These are phyloP conservation scores for Urocynchramus pylzowi DNA, from an alignment of 2,113 vertebrate species.

Conservation along the genomic window DNA sequence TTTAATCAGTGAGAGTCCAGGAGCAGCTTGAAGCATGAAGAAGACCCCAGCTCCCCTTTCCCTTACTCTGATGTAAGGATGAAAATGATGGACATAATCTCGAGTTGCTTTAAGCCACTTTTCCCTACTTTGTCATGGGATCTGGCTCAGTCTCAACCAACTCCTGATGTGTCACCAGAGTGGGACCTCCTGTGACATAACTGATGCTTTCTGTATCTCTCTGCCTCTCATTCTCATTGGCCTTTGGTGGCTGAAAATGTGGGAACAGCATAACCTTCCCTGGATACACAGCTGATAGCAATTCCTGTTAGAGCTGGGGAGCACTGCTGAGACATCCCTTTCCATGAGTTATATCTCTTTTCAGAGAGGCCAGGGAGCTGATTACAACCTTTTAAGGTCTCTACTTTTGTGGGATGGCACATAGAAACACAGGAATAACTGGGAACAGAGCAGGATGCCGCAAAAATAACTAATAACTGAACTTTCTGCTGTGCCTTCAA, in stretches of 20 bases:
- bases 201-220: background rate
- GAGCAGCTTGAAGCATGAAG: background rate
- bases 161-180: background rate
- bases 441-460: background rate
- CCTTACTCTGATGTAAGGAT: background rate
- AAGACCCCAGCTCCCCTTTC: background rate
- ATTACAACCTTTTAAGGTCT: background rate
- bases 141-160: background rate
- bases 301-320: background rate
- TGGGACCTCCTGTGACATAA: background rate
- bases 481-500: background rate
- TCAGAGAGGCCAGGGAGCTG: background rate
- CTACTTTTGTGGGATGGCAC: background rate
- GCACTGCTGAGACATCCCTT: background rate
- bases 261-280: background rate
- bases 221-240: background rate
- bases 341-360: background rate
- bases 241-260: background rate
- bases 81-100: background rate
- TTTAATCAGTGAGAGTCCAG: background rate
- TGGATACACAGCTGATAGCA: background rate
- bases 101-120: background rate
- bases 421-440: background rate
- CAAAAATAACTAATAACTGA: background rate
- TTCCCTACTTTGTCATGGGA: rapidly evolving